A percentile compares a stretch with the other conserved stretches of the same genome.
phyloP scores from a whole-genome alignment of 2,113 vertebrate genomes.

The Bos javanicus region DNA sequence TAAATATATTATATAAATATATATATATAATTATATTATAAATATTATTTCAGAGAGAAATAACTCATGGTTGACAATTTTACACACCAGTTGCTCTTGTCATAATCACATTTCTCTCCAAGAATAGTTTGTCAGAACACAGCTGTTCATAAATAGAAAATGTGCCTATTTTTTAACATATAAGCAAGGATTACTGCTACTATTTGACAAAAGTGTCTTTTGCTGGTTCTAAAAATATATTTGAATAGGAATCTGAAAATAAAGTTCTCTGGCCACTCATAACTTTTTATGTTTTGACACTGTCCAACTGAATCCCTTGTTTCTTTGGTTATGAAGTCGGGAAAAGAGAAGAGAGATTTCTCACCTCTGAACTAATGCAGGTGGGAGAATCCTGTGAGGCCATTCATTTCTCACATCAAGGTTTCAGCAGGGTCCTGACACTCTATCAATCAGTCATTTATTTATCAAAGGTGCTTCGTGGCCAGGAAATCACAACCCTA shows the following conservation, averaged over 20 bases:
- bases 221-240: conserved; percentile 8
- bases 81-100: neutral
- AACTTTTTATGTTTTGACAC: neutral
- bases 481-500: neutral
- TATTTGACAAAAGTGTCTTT: neutral
- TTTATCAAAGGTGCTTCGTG: neutral
- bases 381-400: neutral
- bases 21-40: too few species aligned
- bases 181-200: neutral
- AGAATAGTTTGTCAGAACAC: neutral
- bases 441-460: neutral
- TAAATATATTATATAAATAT: too few species aligned
- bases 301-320: neutral
- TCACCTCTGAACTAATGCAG: neutral
- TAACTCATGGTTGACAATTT: neutral
- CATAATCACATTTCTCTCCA: neutral
- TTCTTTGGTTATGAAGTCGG: neutral
- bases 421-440: neutral
- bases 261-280: neutral
- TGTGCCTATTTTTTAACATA: neutral
- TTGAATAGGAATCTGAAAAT: neutral
- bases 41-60: neutral
- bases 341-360: neutral
- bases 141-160: neutral
- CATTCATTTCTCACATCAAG: neutral